Percentiles rank a stretch among this genome's conserved stretches.
Conservation (phyloP, 2,113 vertebrate genomes). For the Periophthalmodon schlosseri region DNA sequence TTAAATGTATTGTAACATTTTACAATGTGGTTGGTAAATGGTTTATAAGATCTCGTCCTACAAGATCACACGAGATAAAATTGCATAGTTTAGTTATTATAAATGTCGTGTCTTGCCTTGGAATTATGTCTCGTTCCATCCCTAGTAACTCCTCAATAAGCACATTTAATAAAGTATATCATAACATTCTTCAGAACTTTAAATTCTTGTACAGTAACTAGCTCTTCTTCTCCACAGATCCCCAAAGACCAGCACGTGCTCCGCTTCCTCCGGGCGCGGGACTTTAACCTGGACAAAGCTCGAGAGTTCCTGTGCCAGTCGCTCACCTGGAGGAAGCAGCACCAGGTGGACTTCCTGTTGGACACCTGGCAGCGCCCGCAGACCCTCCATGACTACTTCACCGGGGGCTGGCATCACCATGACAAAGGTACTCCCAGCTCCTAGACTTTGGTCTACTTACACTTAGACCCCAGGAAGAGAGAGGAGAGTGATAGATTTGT, state of each 20-base stretch:
- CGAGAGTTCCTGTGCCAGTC: constrained; percentile 92
- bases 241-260: constrained; percentile 96
- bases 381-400: constrained; percentile 89
- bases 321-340: constrained; percentile 92
- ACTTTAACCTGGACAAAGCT: constrained; percentile 94
- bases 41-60: no score
- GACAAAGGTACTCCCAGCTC: constrained; percentile 82
- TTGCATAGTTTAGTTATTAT: no score
- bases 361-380: constrained; percentile 90
- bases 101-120: no score
- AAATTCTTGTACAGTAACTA: background rate
- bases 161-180: no score
- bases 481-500: no score
- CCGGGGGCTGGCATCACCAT: constrained; percentile 95
- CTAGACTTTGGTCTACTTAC: background rate
- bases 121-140: no score
- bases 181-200: background rate
- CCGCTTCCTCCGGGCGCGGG: constrained; percentile 90
- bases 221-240: constrained; percentile 75
- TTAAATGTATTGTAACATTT: no score
- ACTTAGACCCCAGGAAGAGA: background rate
- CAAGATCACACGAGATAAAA: no score
- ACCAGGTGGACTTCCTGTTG: constrained; percentile 93
- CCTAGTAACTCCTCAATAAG: no score
- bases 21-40: no score